phyloP scores from a whole-genome alignment of 2,797 vertebrate genomes.

The Hemitrygon akajei region DNA sequence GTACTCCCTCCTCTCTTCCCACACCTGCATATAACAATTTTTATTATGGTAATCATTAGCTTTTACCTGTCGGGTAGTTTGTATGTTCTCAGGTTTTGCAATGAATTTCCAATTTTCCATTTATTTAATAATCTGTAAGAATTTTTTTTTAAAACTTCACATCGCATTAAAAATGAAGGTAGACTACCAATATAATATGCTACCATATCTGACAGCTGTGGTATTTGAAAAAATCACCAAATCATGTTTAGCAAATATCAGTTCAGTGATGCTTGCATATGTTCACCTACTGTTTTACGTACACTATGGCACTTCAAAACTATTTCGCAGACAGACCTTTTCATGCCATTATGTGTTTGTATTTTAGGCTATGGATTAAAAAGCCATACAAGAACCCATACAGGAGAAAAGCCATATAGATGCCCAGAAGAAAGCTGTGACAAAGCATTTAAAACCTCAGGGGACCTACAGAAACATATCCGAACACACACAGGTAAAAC shows the following conservation, averaged over 20 bases:
- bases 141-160: background rate
- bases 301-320: background rate
- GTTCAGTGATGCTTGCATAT: background rate
- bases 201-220: background rate
- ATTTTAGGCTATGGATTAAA: constrained; percentile 84
- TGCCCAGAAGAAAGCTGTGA: constrained; percentile 93
- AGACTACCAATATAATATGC: background rate
- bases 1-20: background rate
- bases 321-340: background rate
- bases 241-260: background rate
- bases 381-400: constrained; percentile 94
- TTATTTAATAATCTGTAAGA: background rate
- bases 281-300: background rate
- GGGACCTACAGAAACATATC: constrained; percentile 96
- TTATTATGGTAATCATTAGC: background rate
- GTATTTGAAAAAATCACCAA: background rate
- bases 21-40: background rate
- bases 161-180: background rate
- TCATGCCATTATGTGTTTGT: background rate
- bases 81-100: background rate
- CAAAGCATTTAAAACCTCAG: constrained; percentile 97
- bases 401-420: constrained; percentile 94
- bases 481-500: constrained; percentile 88
- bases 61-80: background rate
- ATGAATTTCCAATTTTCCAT: background rate